These are phyloP conservation scores for Macrotis lagotis DNA, from an alignment of 2,113 vertebrate species.

Conservation along the genomic window DNA sequence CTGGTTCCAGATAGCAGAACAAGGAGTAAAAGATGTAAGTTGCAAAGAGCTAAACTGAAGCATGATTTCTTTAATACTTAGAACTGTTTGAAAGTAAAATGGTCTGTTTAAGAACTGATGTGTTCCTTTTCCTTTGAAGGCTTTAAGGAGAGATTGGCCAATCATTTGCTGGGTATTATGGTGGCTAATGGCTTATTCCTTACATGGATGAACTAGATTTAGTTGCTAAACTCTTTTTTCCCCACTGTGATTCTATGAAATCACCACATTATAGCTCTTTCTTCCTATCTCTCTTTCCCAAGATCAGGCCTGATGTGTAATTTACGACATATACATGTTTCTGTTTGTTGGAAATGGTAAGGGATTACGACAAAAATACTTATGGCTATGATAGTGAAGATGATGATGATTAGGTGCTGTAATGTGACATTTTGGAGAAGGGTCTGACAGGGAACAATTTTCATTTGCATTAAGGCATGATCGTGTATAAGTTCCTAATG, in stretches of 20 bases:
- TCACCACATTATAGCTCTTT: background rate
- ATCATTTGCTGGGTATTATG: background rate
- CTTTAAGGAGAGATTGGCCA: background rate
- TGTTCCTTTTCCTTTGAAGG: background rate
- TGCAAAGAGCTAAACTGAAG: background rate
- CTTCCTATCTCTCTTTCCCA: background rate
- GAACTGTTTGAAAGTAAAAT: background rate
- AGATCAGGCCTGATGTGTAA: background rate
- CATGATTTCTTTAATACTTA: background rate
- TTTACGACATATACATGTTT: background rate
- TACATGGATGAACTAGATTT: background rate
- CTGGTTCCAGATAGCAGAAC: background rate
- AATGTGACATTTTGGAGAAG: conserved; percentile 30
- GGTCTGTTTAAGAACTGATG: background rate
- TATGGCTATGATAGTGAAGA: background rate
- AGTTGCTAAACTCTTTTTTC: background rate
- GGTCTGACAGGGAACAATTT: conserved; percentile 56
- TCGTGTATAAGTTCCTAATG: background rate
- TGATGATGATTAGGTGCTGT: background rate
- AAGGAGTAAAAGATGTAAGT: background rate
- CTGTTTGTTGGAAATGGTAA: background rate
- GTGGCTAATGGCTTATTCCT: background rate
- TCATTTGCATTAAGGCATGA: conserved; percentile 35
- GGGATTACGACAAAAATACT: background rate
- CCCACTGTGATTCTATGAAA: no score